Conservation (phyloP, 2,797 vertebrate species). For the Melanotaenia pygmaea region DNA sequence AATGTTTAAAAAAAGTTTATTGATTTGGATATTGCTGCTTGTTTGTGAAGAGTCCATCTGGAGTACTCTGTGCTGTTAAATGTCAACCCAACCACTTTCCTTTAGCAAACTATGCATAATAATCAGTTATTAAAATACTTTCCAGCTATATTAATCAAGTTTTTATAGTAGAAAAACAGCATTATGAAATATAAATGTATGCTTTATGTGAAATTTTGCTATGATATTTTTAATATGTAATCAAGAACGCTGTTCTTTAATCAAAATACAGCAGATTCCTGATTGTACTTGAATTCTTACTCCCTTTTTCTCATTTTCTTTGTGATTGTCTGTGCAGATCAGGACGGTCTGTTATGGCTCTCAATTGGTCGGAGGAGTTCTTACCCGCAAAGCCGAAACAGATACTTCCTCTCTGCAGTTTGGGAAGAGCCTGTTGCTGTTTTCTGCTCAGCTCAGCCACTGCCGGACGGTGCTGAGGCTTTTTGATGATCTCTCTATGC, state of each 20-base stretch:
- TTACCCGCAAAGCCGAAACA: conserved; percentile 69
- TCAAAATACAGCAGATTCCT: not conserved
- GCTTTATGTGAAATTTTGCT: not conserved
- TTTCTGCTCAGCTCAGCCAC: conserved; percentile 90
- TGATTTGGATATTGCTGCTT: too few relatives aligned
- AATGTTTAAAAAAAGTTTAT: too few relatives aligned
- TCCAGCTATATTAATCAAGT: not conserved
- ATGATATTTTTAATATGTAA: not conserved
- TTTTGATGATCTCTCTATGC: conserved; percentile 93
- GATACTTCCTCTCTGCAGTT: conserved; percentile 64
- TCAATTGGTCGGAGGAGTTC: conserved; percentile 88
- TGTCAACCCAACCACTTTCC: not conserved
- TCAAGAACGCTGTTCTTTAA: not conserved
- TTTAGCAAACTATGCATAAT: not conserved
- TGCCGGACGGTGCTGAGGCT: conserved; percentile 91
- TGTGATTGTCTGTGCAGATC: conserved; percentile 75
- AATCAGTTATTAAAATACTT: not conserved
- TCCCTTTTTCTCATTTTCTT: not conserved
- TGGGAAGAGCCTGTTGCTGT: conserved; percentile 85
- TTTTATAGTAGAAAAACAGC: not conserved
- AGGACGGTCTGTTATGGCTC: conserved; percentile 89
- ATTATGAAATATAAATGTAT: not conserved
- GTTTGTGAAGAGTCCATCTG: too few relatives aligned
- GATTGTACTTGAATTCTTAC: not conserved
- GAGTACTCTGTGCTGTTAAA: not conserved